phyloP scores from a whole-genome alignment of 2,113 vertebrate species.

The Himantopus leucocephalus region DNA sequence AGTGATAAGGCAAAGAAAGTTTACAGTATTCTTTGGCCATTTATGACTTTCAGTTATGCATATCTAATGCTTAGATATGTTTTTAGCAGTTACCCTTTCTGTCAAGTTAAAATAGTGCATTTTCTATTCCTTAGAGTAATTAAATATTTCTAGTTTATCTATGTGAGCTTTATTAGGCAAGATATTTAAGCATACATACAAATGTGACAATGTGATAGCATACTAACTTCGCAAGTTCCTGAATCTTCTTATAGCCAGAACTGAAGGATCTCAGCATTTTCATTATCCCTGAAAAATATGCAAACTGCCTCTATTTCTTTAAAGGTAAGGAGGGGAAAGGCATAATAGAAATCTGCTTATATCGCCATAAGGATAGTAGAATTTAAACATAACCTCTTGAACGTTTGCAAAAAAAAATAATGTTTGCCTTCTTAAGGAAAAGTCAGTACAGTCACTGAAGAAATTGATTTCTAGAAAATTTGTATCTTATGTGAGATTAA shows the following conservation, averaged over 20 bases:
- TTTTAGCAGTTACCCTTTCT: background rate
- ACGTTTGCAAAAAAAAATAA: background rate
- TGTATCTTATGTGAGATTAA: background rate
- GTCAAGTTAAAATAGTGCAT: background rate
- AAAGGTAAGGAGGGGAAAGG: rapidly evolving
- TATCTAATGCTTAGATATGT: background rate
- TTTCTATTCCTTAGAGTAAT: background rate
- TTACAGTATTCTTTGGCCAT: background rate
- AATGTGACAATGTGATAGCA: background rate
- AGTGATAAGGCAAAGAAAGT: background rate
- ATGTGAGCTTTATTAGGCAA: background rate
- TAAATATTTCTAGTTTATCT: background rate
- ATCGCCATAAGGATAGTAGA: background rate
- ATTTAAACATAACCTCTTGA: background rate
- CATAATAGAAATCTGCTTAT: background rate
- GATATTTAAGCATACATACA: background rate
- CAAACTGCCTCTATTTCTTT: background rate
- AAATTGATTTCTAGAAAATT: background rate
- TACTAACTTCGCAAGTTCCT: background rate
- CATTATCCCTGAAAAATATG: background rate
- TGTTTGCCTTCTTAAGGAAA: rapidly evolving
- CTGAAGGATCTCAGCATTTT: background rate
- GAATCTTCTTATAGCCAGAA: background rate
- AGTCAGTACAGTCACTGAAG: background rate
- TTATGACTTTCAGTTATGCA: background rate